Conservation (phyloP, 1,140 invertebrate species). For the Colletes latitarsis region DNA sequence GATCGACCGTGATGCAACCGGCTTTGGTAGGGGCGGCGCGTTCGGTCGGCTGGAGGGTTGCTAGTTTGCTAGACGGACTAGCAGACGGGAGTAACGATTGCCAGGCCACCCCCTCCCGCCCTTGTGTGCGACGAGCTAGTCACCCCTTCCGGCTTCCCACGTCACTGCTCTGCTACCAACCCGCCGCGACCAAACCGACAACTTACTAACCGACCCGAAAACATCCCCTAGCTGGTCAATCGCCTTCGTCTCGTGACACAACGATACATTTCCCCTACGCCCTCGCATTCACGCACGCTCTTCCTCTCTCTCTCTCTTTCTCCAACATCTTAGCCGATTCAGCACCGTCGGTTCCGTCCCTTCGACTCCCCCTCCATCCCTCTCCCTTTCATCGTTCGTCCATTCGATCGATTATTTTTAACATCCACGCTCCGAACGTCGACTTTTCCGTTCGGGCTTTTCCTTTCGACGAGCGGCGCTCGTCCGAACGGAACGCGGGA, state of each 20-base stretch:
- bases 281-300: neutral
- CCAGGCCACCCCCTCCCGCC: slow-evolving; percentile 38
- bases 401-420: neutral
- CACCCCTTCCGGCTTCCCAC: slow-evolving; percentile 40
- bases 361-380: neutral
- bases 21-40: slow-evolving; percentile 30
- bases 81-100: slow-evolving; percentile 72
- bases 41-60: slow-evolving; percentile 35
- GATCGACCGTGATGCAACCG: slow-evolving; percentile 17
- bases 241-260: slow-evolving; percentile 5
- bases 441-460: neutral
- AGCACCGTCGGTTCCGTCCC: neutral
- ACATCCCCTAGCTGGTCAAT: slow-evolving; percentile 60
- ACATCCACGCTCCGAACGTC: neutral
- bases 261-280: neutral
- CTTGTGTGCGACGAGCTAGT: slow-evolving; percentile 33
- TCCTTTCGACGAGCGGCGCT: neutral
- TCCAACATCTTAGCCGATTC: neutral
- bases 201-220: slow-evolving; percentile 68
- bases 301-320: neutral
- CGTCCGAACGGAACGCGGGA: neutral
- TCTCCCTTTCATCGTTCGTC: neutral
- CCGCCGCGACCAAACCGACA: slow-evolving; percentile 1
- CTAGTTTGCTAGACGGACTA: slow-evolving; percentile 62
- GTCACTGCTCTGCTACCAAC: slow-evolving; percentile 1